Conservation (phyloP, 2,888 invertebrate genomes). For the Dasysyrphus tricinctus region DNA sequence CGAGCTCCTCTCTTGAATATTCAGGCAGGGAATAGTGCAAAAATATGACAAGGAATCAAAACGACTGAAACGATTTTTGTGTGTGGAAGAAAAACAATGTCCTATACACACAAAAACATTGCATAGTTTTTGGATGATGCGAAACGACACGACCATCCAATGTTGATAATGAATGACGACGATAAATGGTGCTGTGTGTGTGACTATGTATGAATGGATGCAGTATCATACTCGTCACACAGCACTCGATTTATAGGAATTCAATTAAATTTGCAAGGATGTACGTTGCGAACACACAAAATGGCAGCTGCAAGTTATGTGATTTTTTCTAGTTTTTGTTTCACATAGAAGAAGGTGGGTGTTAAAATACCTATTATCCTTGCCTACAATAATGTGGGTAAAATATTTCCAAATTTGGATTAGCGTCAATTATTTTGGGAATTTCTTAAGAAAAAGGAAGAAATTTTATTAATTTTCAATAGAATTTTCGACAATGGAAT, state of each 20-base stretch:
- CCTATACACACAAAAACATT: slow-evolving; percentile 33
- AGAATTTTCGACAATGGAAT: slow-evolving; percentile 52
- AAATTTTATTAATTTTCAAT: slow-evolving; percentile 57
- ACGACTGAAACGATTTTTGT: slow-evolving; percentile 50
- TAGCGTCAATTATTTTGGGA: slow-evolving; percentile 69
- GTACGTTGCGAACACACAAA: slow-evolving; percentile 13
- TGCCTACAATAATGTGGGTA: slow-evolving; percentile 42
- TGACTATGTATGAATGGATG: background rate
- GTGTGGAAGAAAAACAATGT: slow-evolving; percentile 16
- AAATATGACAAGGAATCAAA: slow-evolving; percentile 50
- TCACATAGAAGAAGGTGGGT: background rate
- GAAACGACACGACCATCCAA: slow-evolving; percentile 4
- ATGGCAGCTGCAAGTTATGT: slow-evolving; percentile 45
- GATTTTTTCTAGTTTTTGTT: slow-evolving; percentile 11
- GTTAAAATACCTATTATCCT: slow-evolving; percentile 40
- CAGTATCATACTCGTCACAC: slow-evolving; percentile 11
- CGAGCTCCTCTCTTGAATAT: slow-evolving; percentile 29
- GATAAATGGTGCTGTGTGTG: background rate
- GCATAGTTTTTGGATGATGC: slow-evolving; percentile 54
- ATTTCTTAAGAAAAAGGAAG: slow-evolving; percentile 28
- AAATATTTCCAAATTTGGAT: slow-evolving; percentile 69
- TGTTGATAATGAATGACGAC: background rate
- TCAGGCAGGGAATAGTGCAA: slow-evolving; percentile 7
- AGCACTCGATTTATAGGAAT: slow-evolving; percentile 56
- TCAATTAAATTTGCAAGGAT: slow-evolving; percentile 60